phyloP scores from a whole-genome alignment of 2,888 invertebrate genomes.

The Archips xylosteana region DNA sequence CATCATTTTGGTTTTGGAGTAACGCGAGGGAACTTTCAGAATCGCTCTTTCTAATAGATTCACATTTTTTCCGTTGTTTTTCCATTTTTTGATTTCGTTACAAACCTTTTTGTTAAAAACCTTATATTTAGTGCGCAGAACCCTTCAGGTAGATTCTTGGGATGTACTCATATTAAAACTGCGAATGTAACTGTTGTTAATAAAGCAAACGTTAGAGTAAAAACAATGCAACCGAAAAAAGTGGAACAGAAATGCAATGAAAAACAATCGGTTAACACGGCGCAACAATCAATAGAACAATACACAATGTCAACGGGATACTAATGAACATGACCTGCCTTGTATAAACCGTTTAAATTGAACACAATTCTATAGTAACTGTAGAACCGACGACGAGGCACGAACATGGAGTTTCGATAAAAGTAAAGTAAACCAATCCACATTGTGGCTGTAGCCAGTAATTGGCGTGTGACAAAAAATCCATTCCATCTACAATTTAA shows the following conservation, averaged over 20 bases:
- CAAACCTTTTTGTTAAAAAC: too few relatives aligned
- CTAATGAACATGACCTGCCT: constrained; percentile 30
- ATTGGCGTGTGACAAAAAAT: constrained; percentile 23
- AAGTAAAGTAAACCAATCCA: not conserved
- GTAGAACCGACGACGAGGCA: not conserved
- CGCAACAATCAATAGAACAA: constrained; percentile 33
- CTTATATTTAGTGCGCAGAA: too few relatives aligned
- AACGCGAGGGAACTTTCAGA: too few relatives aligned
- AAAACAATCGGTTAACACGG: constrained; percentile 14
- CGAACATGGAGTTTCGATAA: not conserved
- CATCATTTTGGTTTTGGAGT: too few relatives aligned
- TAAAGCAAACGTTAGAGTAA: not conserved
- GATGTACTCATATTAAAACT: not conserved
- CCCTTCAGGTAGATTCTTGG: too few relatives aligned
- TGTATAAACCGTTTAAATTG: constrained; percentile 9
- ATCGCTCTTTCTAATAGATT: too few relatives aligned
- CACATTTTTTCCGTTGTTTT: too few relatives aligned
- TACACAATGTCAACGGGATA: constrained; percentile 27
- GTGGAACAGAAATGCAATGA: constrained; percentile 29
- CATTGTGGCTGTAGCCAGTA: not conserved
- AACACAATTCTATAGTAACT: constrained; percentile 10
- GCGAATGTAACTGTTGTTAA: constrained; percentile 7
- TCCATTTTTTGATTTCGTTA: too few relatives aligned
- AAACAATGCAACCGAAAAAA: constrained; percentile 26
- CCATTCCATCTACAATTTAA: constrained; percentile 10